Conservation (phyloP, 2,113 vertebrate genomes). For the Odontesthes bonariensis region DNA sequence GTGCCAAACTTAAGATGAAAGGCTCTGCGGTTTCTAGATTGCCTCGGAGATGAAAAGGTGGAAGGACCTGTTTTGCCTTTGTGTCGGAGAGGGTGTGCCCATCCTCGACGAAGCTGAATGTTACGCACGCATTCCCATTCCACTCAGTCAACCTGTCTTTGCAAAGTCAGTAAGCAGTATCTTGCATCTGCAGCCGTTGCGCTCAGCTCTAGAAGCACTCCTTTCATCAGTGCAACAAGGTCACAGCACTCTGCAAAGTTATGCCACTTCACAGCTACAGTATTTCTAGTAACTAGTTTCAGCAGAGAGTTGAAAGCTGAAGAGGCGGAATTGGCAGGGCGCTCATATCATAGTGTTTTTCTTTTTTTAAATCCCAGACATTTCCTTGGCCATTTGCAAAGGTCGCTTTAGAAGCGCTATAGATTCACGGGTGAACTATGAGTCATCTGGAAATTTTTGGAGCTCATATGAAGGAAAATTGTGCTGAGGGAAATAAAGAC, state of each 20-base stretch:
- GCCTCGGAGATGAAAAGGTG: neutral
- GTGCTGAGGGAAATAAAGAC: neutral
- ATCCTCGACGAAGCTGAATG: constrained; percentile 42
- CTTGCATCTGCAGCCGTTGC: neutral
- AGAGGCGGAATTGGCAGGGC: constrained; percentile 28
- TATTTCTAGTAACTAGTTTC: constrained; percentile 27
- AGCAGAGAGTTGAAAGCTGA: constrained; percentile 29
- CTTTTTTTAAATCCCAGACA: constrained; percentile 33
- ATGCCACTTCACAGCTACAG: constrained; percentile 37
- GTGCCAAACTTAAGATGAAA: constrained; percentile 6
- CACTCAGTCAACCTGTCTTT: neutral
- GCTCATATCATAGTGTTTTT: constrained; percentile 46
- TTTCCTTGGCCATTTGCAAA: constrained; percentile 40
- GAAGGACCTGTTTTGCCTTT: neutral
- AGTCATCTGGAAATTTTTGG: constrained; percentile 30
- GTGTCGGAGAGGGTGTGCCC: constrained; percentile 19
- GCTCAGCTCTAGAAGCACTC: neutral
- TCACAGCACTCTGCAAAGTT: constrained; percentile 40
- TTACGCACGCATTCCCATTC: no score
- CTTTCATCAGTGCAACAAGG: constrained; percentile 48
- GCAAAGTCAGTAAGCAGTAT: neutral
- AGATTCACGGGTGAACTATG: constrained; percentile 10
- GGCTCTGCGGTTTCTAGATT: neutral
- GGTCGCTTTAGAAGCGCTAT: constrained; percentile 20
- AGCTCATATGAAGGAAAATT: neutral